Conservation (phyloP, 2,888 invertebrate species). For the Phyllotreta cruciferae region DNA sequence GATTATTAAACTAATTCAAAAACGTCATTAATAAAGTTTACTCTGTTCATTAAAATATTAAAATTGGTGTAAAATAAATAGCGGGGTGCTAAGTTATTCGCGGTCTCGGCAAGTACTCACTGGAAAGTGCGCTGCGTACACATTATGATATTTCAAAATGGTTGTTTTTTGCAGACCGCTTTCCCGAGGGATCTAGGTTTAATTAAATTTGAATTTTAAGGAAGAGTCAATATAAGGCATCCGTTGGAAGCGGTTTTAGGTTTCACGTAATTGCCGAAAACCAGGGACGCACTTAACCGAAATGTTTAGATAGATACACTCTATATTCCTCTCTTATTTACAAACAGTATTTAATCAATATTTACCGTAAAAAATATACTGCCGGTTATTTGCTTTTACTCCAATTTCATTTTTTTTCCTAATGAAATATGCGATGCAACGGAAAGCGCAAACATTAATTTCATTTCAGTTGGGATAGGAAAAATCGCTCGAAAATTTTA, state of each 20-base stretch:
- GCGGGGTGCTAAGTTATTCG: constrained; percentile 3
- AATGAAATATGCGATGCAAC: too few relatives aligned
- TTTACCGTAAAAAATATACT: too few relatives aligned
- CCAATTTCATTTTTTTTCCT: too few relatives aligned
- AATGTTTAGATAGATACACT: too few relatives aligned
- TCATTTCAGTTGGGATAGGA: too few relatives aligned
- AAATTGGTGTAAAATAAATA: constrained; percentile 11
- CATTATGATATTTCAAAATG: constrained; percentile 3
- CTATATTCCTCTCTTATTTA: too few relatives aligned
- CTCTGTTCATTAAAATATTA: constrained; percentile 1
- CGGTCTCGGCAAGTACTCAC: not conserved
- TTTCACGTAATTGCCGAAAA: constrained; percentile 21
- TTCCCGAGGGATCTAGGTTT: constrained; percentile 20
- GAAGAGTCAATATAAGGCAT: constrained; percentile 32
- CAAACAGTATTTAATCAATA: too few relatives aligned
- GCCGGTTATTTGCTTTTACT: too few relatives aligned
- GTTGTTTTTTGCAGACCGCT: constrained; percentile 13
- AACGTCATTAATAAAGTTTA: not conserved
- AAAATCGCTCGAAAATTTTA: too few relatives aligned
- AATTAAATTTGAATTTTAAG: constrained; percentile 35
- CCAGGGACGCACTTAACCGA: not conserved
- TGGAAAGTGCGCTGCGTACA: constrained; percentile 14
- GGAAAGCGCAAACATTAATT: too few relatives aligned
- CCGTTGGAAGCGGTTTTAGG: constrained; percentile 25
- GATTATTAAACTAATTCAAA: not conserved